phyloP scores from a whole-genome alignment of 2,888 invertebrate genomes.

The Laothoe populi region DNA sequence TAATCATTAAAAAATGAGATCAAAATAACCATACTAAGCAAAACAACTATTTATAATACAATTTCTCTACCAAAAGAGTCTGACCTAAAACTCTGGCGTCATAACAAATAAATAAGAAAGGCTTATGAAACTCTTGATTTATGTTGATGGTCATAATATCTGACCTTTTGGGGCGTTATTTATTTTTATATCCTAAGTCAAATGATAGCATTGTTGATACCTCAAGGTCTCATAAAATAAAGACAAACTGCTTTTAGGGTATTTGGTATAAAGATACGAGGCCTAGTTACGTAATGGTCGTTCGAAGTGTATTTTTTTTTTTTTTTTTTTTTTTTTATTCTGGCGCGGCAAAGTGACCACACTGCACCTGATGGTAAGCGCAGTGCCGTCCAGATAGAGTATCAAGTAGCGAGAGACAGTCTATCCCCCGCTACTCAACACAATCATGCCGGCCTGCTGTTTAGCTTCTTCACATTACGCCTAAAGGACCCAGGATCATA shows the following conservation, averaged over 20 bases:
- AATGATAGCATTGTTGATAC: conserved; percentile 45
- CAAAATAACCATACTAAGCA: not conserved
- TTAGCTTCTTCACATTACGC: too few relatives aligned
- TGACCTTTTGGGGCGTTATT: conserved; percentile 50
- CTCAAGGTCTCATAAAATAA: conserved; percentile 33
- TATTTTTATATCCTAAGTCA: conserved; percentile 49
- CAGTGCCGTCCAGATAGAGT: too few relatives aligned
- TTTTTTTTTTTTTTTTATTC: too few relatives aligned
- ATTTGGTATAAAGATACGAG: not conserved
- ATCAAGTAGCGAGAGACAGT: too few relatives aligned
- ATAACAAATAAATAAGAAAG: conserved; percentile 48
- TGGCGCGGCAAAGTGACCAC: too few relatives aligned
- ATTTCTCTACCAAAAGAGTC: conserved; percentile 15
- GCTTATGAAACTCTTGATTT: conserved; percentile 50
- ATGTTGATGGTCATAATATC: conserved; percentile 48
- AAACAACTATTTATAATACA: conserved; percentile 1
- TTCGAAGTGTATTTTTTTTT: not conserved
- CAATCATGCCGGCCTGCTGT: too few relatives aligned
- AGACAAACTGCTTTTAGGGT: conserved; percentile 18
- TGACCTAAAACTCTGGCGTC: conserved; percentile 35
- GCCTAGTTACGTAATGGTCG: not conserved
- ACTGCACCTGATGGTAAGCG: too few relatives aligned
- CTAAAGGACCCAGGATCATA: too few relatives aligned
- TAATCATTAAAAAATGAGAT: not conserved
- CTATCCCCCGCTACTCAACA: too few relatives aligned